phyloP scores from a whole-genome alignment of 2,113 vertebrate species.

The Nothocercus nigrocapillus region DNA sequence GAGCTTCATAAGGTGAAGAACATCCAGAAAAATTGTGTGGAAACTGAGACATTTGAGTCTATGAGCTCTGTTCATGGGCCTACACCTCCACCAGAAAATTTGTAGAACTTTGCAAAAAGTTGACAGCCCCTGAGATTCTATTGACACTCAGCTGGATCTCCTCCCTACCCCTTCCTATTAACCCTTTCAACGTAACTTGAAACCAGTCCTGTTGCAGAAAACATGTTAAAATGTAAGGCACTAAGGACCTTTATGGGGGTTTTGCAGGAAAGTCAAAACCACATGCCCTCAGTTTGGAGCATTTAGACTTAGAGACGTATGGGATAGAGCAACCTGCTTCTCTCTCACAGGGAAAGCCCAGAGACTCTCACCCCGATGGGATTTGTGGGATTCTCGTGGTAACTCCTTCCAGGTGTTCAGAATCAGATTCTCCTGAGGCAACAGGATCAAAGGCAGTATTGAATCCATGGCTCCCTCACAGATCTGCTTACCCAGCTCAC shows the following conservation, averaged over 20 bases:
- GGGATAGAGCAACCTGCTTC: background rate
- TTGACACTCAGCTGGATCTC: background rate
- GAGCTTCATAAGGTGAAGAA: background rate
- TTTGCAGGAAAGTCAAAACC: background rate
- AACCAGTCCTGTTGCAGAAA: background rate
- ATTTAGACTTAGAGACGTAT: background rate
- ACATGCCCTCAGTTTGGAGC: background rate
- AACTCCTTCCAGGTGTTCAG: background rate
- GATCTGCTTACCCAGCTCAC: background rate
- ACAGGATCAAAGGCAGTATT: background rate
- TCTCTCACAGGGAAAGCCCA: background rate
- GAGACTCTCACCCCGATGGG: fast-evolving
- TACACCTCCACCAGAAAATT: background rate
- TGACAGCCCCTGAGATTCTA: background rate
- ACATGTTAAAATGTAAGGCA: background rate
- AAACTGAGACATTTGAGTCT: background rate
- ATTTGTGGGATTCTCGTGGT: background rate
- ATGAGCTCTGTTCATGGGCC: background rate
- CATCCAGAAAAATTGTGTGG: background rate
- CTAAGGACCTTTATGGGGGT: background rate
- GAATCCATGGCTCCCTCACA: background rate
- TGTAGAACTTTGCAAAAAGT: background rate
- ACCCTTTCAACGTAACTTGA: background rate
- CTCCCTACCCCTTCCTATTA: background rate
- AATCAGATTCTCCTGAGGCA: background rate